Percentiles rank a stretch among this genome's conserved stretches.
Conservation (phyloP, 2,797 vertebrate genomes). For the Lithobates pipiens region DNA sequence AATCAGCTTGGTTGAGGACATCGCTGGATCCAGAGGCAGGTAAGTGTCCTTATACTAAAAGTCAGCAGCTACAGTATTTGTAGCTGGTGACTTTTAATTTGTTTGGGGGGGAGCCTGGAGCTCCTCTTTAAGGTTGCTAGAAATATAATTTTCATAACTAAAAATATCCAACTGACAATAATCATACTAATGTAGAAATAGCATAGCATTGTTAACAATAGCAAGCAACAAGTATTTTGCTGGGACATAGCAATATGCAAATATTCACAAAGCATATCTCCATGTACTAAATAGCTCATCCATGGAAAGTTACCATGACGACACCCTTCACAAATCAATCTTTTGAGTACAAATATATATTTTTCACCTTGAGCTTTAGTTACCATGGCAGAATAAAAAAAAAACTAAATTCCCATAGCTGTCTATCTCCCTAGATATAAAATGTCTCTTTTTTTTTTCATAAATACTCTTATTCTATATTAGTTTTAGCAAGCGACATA, state of each 20-base stretch:
- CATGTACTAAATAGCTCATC: conserved; percentile 5
- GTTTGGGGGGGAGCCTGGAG: too few species aligned
- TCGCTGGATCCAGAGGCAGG: too few species aligned
- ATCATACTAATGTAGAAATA: neutral
- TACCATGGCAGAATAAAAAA: conserved; percentile 42
- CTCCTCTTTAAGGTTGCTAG: too few species aligned
- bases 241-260: neutral
- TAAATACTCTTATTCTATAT: neutral
- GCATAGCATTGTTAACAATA: neutral
- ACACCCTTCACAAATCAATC: conserved; percentile 44
- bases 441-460: neutral
- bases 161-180: too few species aligned
- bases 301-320: conserved; percentile 37
- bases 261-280: neutral
- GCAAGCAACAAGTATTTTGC: neutral
- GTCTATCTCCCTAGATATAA: conserved; percentile 1
- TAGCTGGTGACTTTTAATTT: too few species aligned
- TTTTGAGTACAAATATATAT: conserved; percentile 44
- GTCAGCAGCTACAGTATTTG: too few species aligned
- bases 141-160: too few species aligned
- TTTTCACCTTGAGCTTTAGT: conserved; percentile 41
- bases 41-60: too few species aligned
- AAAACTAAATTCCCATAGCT: conserved; percentile 5
- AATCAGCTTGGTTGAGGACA: too few species aligned
- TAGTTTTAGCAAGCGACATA: neutral